Conservation (phyloP, 2,888 invertebrate genomes). For the Aplocera efformata region DNA sequence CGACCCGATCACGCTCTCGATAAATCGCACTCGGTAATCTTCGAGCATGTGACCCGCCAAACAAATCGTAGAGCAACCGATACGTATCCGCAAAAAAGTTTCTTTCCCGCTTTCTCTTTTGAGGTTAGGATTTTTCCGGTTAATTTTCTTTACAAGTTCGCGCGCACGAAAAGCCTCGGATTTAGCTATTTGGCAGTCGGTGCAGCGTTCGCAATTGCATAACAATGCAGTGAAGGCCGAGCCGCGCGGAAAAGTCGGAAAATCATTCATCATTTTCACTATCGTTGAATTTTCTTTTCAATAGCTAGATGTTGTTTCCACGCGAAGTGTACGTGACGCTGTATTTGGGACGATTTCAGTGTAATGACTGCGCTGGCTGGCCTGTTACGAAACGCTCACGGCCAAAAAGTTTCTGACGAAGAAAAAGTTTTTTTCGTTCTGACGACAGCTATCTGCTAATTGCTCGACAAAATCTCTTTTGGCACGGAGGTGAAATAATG, state of each 20-base stretch:
- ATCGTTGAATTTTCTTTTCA: conserved; percentile 52
- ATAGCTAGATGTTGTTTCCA: conserved; percentile 39
- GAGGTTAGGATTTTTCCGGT: conserved; percentile 57
- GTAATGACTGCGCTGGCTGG: conserved; percentile 47
- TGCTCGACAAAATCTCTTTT: conserved; percentile 62
- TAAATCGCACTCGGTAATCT: conserved; percentile 55
- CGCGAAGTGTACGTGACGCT: conserved; percentile 47
- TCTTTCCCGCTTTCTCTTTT: conserved; percentile 43
- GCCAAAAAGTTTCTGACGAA: conserved; percentile 54
- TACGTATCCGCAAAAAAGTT: conserved; percentile 18
- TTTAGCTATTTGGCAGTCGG: conserved; percentile 55
- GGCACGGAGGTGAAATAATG: conserved; percentile 45
- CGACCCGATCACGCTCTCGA: conserved; percentile 57
- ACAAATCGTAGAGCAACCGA: conserved; percentile 44
- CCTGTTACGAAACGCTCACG: conserved; percentile 63
- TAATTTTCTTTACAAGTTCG: conserved; percentile 50
- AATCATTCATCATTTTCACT: conserved; percentile 40
- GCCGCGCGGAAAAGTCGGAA: conserved; percentile 62
- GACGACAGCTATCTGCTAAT: conserved; percentile 68
- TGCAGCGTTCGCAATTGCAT: conserved; percentile 64
- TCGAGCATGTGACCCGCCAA: conserved; percentile 53
- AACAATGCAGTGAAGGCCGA: conserved; percentile 71
- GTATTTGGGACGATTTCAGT: conserved; percentile 63
- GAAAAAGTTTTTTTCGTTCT: conserved; percentile 57
- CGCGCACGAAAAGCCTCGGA: conserved; percentile 42